Evolutionary conservation across 1,140 invertebrate species (phyloP).

Genomic region (Diachasmimorpha longicaudata): DNA sequence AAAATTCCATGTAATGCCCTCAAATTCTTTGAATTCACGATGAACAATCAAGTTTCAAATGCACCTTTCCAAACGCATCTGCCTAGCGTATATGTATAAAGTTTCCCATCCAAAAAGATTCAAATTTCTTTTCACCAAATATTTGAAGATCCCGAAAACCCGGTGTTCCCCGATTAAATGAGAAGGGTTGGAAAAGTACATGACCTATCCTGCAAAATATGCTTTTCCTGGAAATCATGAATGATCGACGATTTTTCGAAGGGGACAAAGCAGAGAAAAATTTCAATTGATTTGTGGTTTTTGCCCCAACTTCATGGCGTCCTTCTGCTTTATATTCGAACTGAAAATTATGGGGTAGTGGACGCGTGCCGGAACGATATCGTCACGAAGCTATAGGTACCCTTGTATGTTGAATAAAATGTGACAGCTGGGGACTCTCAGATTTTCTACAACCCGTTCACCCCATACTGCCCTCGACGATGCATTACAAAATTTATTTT

Average conservation of each 20-base stretch:
- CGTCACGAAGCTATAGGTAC: background rate
- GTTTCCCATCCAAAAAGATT: too few species aligned
- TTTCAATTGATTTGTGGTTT: background rate
- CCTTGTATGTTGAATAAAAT: background rate
- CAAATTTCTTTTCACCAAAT: too few species aligned
- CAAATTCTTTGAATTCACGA: background rate
- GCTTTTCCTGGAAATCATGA: background rate
- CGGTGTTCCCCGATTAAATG: background rate
- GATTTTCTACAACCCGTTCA: constrained; percentile 4
- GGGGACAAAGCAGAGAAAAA: too few species aligned
- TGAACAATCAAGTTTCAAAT: too few species aligned
- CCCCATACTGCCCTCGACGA: background rate
- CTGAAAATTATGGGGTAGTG: background rate
- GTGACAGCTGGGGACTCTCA: background rate
- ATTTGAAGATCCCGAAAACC: background rate
- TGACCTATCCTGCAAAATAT: background rate
- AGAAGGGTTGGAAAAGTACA: background rate
- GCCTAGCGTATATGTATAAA: too few species aligned
- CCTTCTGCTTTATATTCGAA: background rate
- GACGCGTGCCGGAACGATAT: background rate
- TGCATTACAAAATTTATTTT: too few species aligned
- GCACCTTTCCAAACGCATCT: too few species aligned
- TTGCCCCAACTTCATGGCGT: background rate
- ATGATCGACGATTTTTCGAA: background rate
- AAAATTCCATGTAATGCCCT: too few species aligned